Conservation (phyloP, 64 coral and sea anemone species). For the Actinia equina region DNA sequence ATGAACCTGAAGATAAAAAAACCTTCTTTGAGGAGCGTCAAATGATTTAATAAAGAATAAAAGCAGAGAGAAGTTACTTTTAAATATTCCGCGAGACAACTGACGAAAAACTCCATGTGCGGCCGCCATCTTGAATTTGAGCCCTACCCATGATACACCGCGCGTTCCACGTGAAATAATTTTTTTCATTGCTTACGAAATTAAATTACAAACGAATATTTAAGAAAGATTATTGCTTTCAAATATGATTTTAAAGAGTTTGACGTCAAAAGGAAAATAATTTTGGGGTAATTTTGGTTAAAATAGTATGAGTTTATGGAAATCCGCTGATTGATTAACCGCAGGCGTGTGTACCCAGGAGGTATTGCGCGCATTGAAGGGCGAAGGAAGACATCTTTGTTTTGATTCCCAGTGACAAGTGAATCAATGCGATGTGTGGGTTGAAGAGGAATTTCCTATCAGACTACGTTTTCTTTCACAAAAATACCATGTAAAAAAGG, state of each 20-base stretch:
- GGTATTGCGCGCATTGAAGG: background rate
- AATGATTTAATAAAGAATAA: background rate
- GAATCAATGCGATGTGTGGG: background rate
- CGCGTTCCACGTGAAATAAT: background rate
- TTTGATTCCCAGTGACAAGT: conserved; percentile 15
- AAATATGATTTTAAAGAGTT: background rate
- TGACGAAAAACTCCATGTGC: conserved; percentile 13
- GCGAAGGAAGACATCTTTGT: background rate
- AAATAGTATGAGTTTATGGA: background rate
- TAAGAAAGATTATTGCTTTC: background rate
- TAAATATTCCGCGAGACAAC: background rate
- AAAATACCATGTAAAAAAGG: conserved; percentile 15
- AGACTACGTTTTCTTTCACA: background rate
- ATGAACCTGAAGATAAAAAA: background rate
- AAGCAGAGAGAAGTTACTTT: background rate
- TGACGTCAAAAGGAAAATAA: background rate
- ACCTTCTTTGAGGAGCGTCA: background rate
- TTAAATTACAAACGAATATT: background rate
- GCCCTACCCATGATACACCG: background rate
- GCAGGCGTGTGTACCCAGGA: background rate
- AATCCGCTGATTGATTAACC: conserved; percentile 11
- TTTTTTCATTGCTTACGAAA: background rate
- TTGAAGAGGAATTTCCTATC: background rate
- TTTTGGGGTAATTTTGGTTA: background rate
- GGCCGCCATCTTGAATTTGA: conserved; percentile 41